These are phyloP conservation scores for Melanchra persicariae DNA, from an alignment of 2,888 invertebrate species.

Conservation along the genomic window DNA sequence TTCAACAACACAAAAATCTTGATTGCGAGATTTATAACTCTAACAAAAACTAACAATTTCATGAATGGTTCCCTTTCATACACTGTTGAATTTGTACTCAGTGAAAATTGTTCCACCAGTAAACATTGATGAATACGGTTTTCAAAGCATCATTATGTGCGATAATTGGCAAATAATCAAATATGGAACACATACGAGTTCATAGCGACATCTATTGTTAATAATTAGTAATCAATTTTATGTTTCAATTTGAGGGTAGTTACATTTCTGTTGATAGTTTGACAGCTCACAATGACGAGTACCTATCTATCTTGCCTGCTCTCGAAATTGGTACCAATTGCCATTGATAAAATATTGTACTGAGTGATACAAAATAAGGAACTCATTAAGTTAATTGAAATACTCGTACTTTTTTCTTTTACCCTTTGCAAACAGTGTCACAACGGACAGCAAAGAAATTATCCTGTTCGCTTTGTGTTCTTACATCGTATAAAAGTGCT, in stretches of 20 bases:
- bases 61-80: not conserved
- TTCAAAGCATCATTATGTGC: not conserved
- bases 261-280: not conserved
- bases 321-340: not conserved
- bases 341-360: not conserved
- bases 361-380: not conserved
- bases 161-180: not conserved
- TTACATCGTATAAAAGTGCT: slow-evolving; percentile 12
- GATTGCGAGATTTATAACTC: slow-evolving; percentile 71
- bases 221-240: slow-evolving; percentile 1
- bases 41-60: not conserved
- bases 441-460: not conserved
- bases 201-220: slow-evolving; percentile 52
- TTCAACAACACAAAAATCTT: slow-evolving; percentile 47
- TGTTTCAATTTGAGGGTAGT: slow-evolving; percentile 47
- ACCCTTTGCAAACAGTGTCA: not conserved
- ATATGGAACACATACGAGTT: not conserved
- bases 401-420: slow-evolving; percentile 3
- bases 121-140: not conserved
- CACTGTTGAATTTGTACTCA: not conserved
- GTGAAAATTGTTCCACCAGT: rapidly evolving
- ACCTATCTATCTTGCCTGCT: not conserved
- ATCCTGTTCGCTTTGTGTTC: not conserved
- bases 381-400: not conserved
- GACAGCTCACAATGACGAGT: not conserved